phyloP scores from a whole-genome alignment of 2,113 vertebrate genomes.

The Lathamus discolor region DNA sequence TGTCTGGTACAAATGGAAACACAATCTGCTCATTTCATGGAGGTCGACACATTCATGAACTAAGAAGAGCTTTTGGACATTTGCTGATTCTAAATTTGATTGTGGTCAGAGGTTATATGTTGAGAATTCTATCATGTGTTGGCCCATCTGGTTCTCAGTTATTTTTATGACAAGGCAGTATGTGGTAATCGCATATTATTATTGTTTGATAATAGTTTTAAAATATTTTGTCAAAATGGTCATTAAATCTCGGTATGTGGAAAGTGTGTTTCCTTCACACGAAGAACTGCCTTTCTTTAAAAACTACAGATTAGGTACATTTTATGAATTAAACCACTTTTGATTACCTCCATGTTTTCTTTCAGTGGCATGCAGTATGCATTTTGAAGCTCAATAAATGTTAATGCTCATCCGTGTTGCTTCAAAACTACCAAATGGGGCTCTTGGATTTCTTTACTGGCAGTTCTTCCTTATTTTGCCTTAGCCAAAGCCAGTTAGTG shows the following conservation, averaged over 20 bases:
- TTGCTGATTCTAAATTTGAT: constrained; percentile 24
- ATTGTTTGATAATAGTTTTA: constrained; percentile 4
- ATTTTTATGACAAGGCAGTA: neutral
- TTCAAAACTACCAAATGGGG: neutral
- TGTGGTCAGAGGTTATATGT: neutral
- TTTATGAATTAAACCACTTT: neutral
- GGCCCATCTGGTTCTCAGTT: neutral
- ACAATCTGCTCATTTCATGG: neutral
- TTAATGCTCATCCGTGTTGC: neutral
- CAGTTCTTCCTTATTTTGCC: neutral
- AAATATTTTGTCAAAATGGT: neutral
- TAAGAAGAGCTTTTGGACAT: neutral
- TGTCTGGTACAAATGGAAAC: neutral
- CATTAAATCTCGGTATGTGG: neutral
- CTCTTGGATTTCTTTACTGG: neutral
- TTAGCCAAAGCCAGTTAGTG: neutral
- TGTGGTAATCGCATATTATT: neutral
- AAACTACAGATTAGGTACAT: neutral
- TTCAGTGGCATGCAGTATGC: neutral
- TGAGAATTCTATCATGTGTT: neutral
- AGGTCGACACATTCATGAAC: neutral
- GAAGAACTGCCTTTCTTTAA: neutral
- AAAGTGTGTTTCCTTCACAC: neutral
- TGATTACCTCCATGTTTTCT: neutral
- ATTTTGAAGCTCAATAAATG: neutral